phyloP scores from a whole-genome alignment of 2,113 vertebrate genomes.

The Myrmophylax atrothorax region DNA sequence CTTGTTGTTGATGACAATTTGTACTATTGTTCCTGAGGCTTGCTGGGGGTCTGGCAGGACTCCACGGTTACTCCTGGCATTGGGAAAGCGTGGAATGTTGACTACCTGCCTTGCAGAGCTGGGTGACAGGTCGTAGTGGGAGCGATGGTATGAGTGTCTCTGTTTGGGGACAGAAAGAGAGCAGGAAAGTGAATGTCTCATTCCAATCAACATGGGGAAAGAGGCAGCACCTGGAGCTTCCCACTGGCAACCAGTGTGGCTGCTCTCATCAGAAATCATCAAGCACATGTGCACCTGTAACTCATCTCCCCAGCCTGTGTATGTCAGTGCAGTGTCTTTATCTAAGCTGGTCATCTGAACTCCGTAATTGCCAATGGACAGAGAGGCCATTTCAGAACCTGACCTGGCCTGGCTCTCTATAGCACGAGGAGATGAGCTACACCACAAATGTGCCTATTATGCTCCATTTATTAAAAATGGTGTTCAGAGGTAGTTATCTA shows the following conservation, averaged over 20 bases:
- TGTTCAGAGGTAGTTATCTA: neutral
- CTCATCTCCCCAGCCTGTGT: neutral
- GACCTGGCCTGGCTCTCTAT: neutral
- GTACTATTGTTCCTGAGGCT: constrained; percentile 80
- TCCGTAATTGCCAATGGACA: neutral
- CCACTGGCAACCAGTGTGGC: neutral
- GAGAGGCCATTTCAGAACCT: neutral
- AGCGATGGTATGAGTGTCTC: constrained; percentile 82
- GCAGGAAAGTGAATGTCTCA: neutral
- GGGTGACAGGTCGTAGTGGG: constrained; percentile 68
- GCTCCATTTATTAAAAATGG: neutral
- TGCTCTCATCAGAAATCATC: neutral
- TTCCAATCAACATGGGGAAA: neutral
- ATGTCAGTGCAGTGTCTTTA: neutral
- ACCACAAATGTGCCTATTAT: neutral
- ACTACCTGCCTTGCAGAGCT: constrained; percentile 54
- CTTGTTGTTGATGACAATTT: constrained; percentile 83
- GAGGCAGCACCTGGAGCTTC: neutral
- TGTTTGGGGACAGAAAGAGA: constrained; percentile 27
- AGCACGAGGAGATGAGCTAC: neutral
- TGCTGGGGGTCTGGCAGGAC: constrained; percentile 74
- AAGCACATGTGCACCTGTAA: neutral
- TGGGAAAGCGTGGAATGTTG: constrained; percentile 64
- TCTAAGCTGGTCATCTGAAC: neutral
- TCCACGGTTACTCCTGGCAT: constrained; percentile 73